These are phyloP conservation scores for Corvus hawaiiensis DNA, from an alignment of 2,113 vertebrate species.

Conservation along the genomic window DNA sequence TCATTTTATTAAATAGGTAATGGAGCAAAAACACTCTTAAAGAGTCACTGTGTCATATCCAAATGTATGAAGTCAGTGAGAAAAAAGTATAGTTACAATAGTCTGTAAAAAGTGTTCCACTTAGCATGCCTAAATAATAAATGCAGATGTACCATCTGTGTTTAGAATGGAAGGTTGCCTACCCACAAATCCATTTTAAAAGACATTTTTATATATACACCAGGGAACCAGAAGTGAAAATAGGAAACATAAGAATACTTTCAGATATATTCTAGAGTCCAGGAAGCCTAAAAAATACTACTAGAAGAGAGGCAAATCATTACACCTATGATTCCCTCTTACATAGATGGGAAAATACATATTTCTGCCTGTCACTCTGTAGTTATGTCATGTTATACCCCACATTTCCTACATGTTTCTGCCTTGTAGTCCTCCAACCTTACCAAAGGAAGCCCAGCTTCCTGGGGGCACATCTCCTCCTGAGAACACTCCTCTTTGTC, in stretches of 20 bases:
- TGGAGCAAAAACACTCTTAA: neutral
- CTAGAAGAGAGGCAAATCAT: neutral
- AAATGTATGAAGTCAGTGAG: neutral
- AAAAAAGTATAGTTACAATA: neutral
- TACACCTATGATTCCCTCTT: neutral
- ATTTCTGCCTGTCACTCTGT: neutral
- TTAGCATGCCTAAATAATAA: constrained; percentile 26
- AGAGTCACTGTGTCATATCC: neutral
- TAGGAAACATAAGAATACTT: neutral
- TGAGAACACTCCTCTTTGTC: neutral
- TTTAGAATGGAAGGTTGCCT: constrained; percentile 16
- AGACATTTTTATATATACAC: neutral
- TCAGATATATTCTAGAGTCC: neutral
- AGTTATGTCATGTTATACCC: neutral
- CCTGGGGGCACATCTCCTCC: neutral
- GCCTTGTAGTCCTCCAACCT: neutral
- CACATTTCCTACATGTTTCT: neutral
- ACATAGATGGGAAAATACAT: neutral
- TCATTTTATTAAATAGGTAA: neutral
- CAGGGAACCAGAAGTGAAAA: neutral
- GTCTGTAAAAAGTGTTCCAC: neutral
- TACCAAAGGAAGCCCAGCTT: neutral
- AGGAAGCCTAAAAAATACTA: neutral
- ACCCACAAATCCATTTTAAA: constrained; percentile 4
- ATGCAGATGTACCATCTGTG: constrained; percentile 9